phyloP scores from a whole-genome alignment of 2,888 invertebrate genomes.

The Polylopha cassiicola region DNA sequence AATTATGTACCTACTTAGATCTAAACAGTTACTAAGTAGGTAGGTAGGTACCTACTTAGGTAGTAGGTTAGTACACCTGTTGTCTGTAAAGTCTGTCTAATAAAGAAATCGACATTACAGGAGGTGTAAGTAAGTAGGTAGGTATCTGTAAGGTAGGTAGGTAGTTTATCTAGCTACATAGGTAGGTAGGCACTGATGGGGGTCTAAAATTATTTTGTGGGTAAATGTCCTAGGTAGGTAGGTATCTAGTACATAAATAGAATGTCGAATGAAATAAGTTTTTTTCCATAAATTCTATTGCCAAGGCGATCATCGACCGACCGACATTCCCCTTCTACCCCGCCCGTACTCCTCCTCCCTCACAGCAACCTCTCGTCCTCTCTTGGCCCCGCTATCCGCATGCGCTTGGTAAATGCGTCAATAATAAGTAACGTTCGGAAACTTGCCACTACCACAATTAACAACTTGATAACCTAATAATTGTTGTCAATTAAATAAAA shows the following conservation, averaged over 20 bases:
- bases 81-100: too few species aligned
- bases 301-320: constrained; percentile 19
- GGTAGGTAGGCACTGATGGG: too few species aligned
- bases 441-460: constrained; percentile 1
- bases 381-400: constrained; percentile 1
- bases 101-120: too few species aligned
- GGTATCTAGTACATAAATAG: not conserved
- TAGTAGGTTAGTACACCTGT: too few species aligned
- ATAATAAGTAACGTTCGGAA: constrained; percentile 16
- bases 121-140: too few species aligned
- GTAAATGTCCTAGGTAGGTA: too few species aligned
- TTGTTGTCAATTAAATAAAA: too few species aligned
- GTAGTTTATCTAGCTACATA: too few species aligned
- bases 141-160: too few species aligned
- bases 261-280: not conserved
- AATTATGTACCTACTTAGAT: not conserved
- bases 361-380: not conserved
- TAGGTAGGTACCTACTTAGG: not conserved
- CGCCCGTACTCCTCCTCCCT: not conserved
- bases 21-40: not conserved
- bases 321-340: constrained; percentile 12
- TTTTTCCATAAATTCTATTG: constrained; percentile 1
- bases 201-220: too few species aligned
- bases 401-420: constrained; percentile 11
- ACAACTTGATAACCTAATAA: too few species aligned